Evolutionary conservation across 2,797 vertebrate genomes (phyloP).

Genomic region (Enteromius treurensis): DNA sequence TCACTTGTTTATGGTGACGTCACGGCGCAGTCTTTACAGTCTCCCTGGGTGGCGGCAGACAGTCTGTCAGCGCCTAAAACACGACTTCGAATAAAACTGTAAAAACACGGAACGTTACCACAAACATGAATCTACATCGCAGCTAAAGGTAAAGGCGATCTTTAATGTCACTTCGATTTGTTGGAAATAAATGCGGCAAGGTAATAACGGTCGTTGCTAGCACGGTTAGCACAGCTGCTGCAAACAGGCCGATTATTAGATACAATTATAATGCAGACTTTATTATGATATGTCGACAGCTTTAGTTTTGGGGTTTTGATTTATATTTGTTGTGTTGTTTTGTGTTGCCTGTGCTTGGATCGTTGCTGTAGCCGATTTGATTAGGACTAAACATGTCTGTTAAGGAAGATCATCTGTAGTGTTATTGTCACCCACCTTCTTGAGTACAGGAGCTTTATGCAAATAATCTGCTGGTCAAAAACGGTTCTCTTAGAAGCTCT

Average conservation of each 20-base stretch:
- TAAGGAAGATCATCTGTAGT: neutral
- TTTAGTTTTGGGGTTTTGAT: neutral
- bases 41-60: constrained; percentile 60
- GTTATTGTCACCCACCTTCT: neutral
- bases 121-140: neutral
- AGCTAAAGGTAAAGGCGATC: constrained; percentile 20
- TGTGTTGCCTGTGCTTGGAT: neutral
- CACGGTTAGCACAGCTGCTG: constrained; percentile 16
- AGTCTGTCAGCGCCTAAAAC: constrained; percentile 31
- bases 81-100: constrained; percentile 16
- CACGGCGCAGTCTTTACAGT: constrained; percentile 51
- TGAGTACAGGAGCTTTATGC: neutral
- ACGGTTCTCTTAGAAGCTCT: neutral
- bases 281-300: neutral
- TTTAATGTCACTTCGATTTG: neutral
- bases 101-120: neutral
- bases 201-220: neutral
- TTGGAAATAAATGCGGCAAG: neutral
- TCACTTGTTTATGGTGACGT: constrained; percentile 75
- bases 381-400: neutral
- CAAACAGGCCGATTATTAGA: constrained; percentile 23
- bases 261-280: neutral
- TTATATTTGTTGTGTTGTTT: neutral
- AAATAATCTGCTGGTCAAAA: neutral
- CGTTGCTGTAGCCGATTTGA: neutral